Evolutionary conservation across 2,113 vertebrate genomes (phyloP), one percentile per base, ranked within the genome.

Genomic region (Cyprinodon variegatus): DNA sequence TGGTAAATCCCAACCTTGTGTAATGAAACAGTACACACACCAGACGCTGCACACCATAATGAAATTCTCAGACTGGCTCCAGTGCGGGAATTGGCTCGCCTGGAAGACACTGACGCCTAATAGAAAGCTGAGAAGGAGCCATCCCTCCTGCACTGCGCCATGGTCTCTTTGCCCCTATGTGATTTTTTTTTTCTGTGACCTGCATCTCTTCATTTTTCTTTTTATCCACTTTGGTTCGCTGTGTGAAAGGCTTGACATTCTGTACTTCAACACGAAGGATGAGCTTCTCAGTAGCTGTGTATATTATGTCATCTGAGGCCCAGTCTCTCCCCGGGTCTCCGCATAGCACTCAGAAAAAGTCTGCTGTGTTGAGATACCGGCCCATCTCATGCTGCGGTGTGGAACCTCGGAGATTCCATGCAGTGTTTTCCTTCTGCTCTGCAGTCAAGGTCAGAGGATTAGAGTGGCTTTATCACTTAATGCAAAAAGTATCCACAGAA

Each of bases 371-470:
- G 83, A 83, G 83, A 84, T 83, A 85, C 66, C 0, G 10, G 71
- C 50, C 65, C 4, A 62, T 66, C 72, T 82, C 85, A 53, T 0
- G 76, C 80, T 77, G 86, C 38, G 79, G 66, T 43, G 70, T 41
- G 77, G 66, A 40, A 17, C 40, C 2, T 43, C 20, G 22, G 76
- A n/a, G 78, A 85, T 79, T 70, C 14, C 71, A 83, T 71, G 72
- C 61, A 75, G 70, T 78, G 70, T 83, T 89, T 79, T 78, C 84
- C 77, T 83, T 66, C 86, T 84, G 83, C 78, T 78, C 41, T 80
- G 76, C 72, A 73, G 85, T 76, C 91, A 86, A 88, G 87, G 87
- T 90, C 83, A 79, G 68, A 29, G 81, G 68, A 79, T 65, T 64
- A 72, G 17, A 62, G 70, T 66, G 78, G 59, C 77, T 68, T 66